Evolutionary conservation across 2,888 invertebrate genomes (phyloP), one percentile per base, ranked within the genome.

Genomic region (Subacronicta megacephala): DNA sequence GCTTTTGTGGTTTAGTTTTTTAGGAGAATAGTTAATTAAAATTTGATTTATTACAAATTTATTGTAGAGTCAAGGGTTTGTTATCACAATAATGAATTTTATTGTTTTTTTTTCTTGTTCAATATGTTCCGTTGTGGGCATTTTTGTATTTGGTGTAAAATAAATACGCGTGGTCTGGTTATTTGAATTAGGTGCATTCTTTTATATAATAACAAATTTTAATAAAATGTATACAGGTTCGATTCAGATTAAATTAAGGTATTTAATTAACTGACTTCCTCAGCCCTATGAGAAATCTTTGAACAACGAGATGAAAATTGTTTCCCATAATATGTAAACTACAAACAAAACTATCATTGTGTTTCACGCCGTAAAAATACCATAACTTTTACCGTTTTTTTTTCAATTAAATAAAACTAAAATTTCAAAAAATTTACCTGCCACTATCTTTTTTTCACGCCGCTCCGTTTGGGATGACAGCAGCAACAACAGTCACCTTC

Each of bases 401-500:
- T 13, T 26, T 7, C 5, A 38, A 50, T 35, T 7, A 13, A 15
- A 2, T 37, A 42, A 12, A 26, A 40, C n/a, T 13, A 36, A 17
- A 40, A 29, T 3, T 26, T 26, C 23, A 16, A 38, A 50, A 58
- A 59, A 52, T 23, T 70, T 2, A 54, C 44, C 1, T 16, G 13
- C 42, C 26, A 54, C 55, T 77, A 50, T 87, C 66, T 87, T 78
- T 90, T 88, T 91, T 90, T 80, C 92, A 89, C 87, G 90, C 87
- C 53, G 41, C 62, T 49, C 33, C 47, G 16, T 55, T 52, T 26
- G 49, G 55, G 75, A 79, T 83, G 3, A 3, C 90, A 91, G 89
- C 92, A 92, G 81, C 94, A 93, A 69, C 92, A 92, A 77, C 94
- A 94, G 67, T 94, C 94, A 1, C 94, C 94, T 13, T 94, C 94